These are phyloP conservation scores for Rutilus rutilus DNA, from an alignment of 2,113 vertebrate species.

Conservation along the genomic window DNA sequence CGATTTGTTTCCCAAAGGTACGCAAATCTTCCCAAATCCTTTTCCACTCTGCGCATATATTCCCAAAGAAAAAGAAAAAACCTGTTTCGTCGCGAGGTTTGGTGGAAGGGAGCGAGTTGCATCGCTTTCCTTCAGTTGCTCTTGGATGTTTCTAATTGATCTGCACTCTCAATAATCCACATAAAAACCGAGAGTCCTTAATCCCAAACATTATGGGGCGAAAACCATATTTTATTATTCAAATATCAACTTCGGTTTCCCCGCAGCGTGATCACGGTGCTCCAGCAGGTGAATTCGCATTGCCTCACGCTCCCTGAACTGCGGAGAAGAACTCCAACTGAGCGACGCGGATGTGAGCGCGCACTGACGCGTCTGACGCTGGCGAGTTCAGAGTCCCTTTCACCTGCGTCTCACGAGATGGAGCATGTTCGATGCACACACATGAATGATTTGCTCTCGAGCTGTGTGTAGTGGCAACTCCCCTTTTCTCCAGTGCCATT, in stretches of 20 bases:
- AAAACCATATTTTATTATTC: background rate
- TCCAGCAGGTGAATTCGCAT: slow-evolving; percentile 55
- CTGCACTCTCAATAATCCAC: slow-evolving; percentile 44
- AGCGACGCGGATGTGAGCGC: slow-evolving; percentile 44
- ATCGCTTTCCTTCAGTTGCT: slow-evolving; percentile 32
- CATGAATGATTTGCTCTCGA: slow-evolving; percentile 30
- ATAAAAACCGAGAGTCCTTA: slow-evolving; percentile 13
- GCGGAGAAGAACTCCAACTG: slow-evolving; percentile 44
- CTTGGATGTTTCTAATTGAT: slow-evolving; percentile 13
- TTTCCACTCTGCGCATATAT: slow-evolving; percentile 26
- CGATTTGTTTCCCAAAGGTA: background rate
- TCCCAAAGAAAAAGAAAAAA: slow-evolving; percentile 19
- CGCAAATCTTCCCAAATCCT: background rate
- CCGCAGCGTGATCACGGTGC: slow-evolving; percentile 46
- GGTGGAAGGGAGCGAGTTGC: slow-evolving; percentile 35
- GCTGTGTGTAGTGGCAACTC: slow-evolving; percentile 21
- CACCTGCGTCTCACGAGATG: slow-evolving; percentile 49
- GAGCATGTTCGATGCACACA: background rate
- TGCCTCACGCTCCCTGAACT: slow-evolving; percentile 35
- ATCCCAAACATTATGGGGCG: background rate
- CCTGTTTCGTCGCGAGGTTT: slow-evolving; percentile 23
- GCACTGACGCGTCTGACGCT: slow-evolving; percentile 43
- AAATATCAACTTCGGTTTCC: slow-evolving; percentile 31
- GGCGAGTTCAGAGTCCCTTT: slow-evolving; percentile 31
- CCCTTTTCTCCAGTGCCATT: slow-evolving; percentile 18